Evolutionary conservation across 2,113 vertebrate species (phyloP).

Genomic region (Lonchura striata): DNA sequence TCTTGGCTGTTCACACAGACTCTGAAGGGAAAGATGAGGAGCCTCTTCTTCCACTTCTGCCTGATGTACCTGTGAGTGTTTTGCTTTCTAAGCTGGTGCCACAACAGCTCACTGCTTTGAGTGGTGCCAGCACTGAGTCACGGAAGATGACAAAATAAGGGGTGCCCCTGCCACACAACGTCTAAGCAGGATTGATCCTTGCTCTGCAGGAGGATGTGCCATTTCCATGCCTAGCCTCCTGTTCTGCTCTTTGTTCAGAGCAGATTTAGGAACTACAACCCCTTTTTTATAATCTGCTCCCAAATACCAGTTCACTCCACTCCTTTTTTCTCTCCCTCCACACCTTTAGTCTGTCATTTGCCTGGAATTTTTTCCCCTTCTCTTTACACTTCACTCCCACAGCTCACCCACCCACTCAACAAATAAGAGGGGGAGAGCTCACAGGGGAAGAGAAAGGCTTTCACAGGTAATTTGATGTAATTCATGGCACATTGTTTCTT

Average conservation of each 20-base stretch:
- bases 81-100: background rate
- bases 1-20: background rate
- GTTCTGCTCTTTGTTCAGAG: background rate
- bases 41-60: background rate
- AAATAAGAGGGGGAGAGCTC: constrained; percentile 23
- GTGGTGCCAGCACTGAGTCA: background rate
- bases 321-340: background rate
- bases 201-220: background rate
- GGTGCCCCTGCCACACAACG: background rate
- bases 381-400: constrained; percentile 53
- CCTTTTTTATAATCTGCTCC: background rate
- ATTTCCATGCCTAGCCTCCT: accelerated
- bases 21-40: background rate
- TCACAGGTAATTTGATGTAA: constrained; percentile 68
- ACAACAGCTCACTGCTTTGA: background rate
- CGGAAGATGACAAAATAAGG: background rate
- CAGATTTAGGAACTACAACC: background rate
- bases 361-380: constrained; percentile 23
- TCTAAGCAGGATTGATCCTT: background rate
- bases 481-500: constrained; percentile 30
- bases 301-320: background rate
- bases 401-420: constrained; percentile 28
- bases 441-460: constrained; percentile 48
- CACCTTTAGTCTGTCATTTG: constrained; percentile 39
- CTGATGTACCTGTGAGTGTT: background rate